Conservation (phyloP, 1,140 invertebrate genomes). For the Trachymyrmex septentrionalis region DNA sequence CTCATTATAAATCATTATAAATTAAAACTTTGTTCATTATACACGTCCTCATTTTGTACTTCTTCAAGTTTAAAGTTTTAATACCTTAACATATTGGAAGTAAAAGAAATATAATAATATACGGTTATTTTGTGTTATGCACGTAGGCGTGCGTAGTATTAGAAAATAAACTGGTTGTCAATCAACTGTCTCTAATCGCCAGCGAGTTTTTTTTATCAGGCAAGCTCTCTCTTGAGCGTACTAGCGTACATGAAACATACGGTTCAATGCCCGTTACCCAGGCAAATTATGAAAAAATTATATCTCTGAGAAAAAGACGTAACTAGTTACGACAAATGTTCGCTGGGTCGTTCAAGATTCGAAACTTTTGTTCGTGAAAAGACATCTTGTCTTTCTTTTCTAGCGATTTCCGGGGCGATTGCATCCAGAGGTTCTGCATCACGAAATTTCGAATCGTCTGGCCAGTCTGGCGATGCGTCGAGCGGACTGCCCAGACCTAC, state of each 20-base stretch:
- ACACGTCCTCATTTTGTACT: neutral
- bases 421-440: neutral
- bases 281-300: neutral
- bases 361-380: slow-evolving; percentile 13
- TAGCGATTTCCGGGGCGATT: neutral
- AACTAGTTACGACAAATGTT: neutral
- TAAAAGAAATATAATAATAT: neutral
- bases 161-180: slow-evolving; percentile 26
- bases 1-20: neutral
- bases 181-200: neutral
- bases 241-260: neutral
- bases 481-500: neutral
- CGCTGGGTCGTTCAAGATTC: neutral
- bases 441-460: slow-evolving; percentile 40
- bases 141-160: neutral
- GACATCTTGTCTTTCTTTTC: neutral
- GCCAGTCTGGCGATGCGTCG: slow-evolving; percentile 1
- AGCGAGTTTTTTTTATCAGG: slow-evolving; percentile 11
- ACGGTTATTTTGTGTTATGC: no score
- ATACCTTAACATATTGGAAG: neutral
- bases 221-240: neutral
- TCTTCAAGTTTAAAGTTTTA: neutral
- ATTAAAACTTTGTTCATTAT: no score
- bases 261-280: slow-evolving; percentile 4
- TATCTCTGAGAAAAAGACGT: neutral